Percentiles rank a stretch among this genome's conserved stretches.
phyloP scores from a whole-genome alignment of 1,140 invertebrate species.

The Drosophila parvula region DNA sequence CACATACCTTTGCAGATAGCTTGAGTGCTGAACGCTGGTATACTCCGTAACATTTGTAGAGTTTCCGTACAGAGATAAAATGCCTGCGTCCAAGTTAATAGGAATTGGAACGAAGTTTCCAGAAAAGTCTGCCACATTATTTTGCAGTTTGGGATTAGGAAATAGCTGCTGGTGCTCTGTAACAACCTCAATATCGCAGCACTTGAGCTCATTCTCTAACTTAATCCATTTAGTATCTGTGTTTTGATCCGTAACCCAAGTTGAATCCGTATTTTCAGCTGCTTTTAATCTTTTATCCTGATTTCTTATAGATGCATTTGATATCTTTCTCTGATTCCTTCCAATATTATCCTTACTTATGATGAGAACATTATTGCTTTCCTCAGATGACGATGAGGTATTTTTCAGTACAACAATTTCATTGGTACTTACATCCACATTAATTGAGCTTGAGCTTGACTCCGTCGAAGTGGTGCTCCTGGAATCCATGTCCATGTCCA shows the following conservation, averaged over 20 bases:
- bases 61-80: not conserved
- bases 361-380: not conserved
- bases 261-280: not conserved
- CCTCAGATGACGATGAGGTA: not conserved
- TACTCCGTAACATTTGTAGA: not conserved
- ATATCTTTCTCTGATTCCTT: slow-evolving; percentile 3
- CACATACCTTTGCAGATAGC: slow-evolving; percentile 10
- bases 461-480: slow-evolving; percentile 4
- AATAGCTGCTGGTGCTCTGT: not conserved
- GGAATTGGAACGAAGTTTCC: not conserved
- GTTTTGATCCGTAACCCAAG: not conserved
- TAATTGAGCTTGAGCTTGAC: not conserved
- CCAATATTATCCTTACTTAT: not conserved
- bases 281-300: not conserved
- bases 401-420: not conserved
- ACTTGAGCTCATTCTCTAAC: not conserved
- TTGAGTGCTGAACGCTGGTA: not conserved
- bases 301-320: not conserved
- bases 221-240: slow-evolving; percentile 8
- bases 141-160: not conserved
- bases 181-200: slow-evolving; percentile 7
- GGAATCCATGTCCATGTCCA: slow-evolving; percentile 4
- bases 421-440: not conserved
- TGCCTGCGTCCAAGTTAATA: not conserved
- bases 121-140: not conserved